phyloP scores from a whole-genome alignment of 1,140 invertebrate genomes.

The Euschistus heros region DNA sequence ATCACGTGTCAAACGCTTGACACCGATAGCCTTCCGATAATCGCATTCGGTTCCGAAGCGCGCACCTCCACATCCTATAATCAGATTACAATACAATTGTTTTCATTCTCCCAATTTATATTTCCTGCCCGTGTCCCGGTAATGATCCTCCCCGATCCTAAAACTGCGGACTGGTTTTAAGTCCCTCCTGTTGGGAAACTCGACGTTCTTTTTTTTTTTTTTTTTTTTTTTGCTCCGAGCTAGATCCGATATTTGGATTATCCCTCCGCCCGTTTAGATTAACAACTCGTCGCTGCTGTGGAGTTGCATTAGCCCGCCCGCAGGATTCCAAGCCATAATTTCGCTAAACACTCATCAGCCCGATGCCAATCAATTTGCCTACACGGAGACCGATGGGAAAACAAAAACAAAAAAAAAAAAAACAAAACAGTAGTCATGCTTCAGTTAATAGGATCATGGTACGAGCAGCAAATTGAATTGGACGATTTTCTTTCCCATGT shows the following conservation, averaged over 20 bases:
- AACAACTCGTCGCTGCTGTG: not conserved
- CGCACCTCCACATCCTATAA: not conserved
- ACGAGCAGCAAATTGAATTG: no score
- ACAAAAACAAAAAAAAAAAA: no score
- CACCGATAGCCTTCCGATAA: not conserved
- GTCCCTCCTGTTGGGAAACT: not conserved
- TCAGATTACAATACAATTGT: constrained; percentile 17
- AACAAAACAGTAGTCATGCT: no score
- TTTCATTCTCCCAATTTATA: constrained; percentile 15
- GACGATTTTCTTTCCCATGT: no score
- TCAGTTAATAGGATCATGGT: no score
- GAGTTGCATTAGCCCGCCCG: not conserved
- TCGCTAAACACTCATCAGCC: no score
- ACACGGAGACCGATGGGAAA: no score
- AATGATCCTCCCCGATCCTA: not conserved
- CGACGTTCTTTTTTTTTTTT: no score
- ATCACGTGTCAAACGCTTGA: constrained; percentile 6
- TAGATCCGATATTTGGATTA: constrained; percentile 16
- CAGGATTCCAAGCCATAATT: no score
- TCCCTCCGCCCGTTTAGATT: constrained; percentile 4
- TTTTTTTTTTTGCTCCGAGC: not conserved
- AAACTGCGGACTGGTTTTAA: constrained; percentile 4
- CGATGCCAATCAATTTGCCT: no score
- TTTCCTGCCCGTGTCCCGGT: constrained; percentile 4
- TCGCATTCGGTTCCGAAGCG: constrained; percentile 1